Base-by-base conservation (phyloP, 2,797 vertebrate species). In the Eulemur coronatus region DNA sequence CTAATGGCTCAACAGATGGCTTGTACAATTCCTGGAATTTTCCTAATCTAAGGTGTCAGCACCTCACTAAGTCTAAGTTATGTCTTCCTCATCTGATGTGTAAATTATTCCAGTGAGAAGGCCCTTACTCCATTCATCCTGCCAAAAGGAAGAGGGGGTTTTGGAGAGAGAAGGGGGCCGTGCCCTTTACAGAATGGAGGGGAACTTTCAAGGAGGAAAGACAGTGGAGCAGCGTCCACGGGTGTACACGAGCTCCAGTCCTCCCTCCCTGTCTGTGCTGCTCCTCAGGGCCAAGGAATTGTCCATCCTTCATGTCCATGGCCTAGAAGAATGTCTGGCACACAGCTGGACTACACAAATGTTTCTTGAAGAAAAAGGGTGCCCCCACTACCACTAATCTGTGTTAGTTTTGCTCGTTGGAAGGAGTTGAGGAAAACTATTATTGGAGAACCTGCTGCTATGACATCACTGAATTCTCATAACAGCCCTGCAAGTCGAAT, bases 401-500 rank as follows among this genome's bases (percentile, higher is more conserved):
- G 1, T 11, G 43, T 18, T 14, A 17, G n/a, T 38, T 78, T 85
- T 78, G 72, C 41, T 69, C 2, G 55, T 9, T 46, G 73, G 91
- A 22, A 52, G 75, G 43, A 61, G 43, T 1, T 11, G 0, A 43
- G 61, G 28, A 52, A 46, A 73, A 35, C 9, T 18, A 73, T 2
- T 4, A 20, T 0, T 28, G 43, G 52, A 43, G 30, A 8, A 3
- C 26, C 15, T 28, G 3, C 46, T 55, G 43, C 28, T 73, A 0
- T 38, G 28, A 4, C 15, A 2, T 80, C 2, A 7, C 41, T 33
- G 63, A 79, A 15, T 61, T 61, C 22, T 81, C 7, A 11, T 4
- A 38, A 20, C 1, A 30, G 28, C 7, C 15, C 33, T 4, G 8
- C 30, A 50, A 15, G 14, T 28, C 48, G 0, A 9, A 3, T 5